Conservation (phyloP, 2,797 vertebrate genomes). For the Micrastur ruficollis region DNA sequence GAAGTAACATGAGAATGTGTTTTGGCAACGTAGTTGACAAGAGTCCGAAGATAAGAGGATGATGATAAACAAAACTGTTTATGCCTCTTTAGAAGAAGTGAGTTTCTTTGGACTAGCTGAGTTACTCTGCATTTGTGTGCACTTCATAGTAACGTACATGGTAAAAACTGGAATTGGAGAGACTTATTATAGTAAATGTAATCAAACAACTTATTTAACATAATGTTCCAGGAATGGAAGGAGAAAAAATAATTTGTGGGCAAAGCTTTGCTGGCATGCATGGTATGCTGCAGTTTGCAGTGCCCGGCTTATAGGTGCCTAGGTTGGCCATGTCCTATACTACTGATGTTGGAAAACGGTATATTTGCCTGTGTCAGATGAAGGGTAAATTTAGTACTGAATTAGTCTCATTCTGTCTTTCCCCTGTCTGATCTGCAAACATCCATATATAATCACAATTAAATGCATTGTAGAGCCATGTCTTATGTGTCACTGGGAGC, state of each 20-base stretch:
- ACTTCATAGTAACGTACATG: not conserved
- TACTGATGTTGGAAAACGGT: not conserved
- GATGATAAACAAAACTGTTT: not conserved
- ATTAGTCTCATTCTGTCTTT: not conserved
- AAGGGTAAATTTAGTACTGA: not conserved
- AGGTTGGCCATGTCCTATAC: rapidly evolving
- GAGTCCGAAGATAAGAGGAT: not conserved
- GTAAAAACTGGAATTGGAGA: not conserved
- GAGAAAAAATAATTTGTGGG: not conserved
- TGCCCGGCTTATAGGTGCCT: not conserved
- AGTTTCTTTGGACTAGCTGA: not conserved
- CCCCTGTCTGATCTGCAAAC: not conserved
- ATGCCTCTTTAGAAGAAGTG: not conserved
- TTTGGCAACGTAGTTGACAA: not conserved
- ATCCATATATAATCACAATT: not conserved
- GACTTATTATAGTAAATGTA: not conserved
- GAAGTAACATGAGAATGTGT: not conserved
- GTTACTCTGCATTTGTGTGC: not conserved
- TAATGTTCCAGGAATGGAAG: not conserved
- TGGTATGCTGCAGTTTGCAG: not conserved
- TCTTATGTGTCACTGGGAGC: not conserved
- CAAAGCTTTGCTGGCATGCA: not conserved
- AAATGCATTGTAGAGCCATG: not conserved
- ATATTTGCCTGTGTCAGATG: not conserved
- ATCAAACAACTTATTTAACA: not conserved